A percentile compares a stretch with the other conserved stretches of the same genome.
phyloP scores from a whole-genome alignment of 2,888 invertebrate genomes.

The Bombylius discolor region DNA sequence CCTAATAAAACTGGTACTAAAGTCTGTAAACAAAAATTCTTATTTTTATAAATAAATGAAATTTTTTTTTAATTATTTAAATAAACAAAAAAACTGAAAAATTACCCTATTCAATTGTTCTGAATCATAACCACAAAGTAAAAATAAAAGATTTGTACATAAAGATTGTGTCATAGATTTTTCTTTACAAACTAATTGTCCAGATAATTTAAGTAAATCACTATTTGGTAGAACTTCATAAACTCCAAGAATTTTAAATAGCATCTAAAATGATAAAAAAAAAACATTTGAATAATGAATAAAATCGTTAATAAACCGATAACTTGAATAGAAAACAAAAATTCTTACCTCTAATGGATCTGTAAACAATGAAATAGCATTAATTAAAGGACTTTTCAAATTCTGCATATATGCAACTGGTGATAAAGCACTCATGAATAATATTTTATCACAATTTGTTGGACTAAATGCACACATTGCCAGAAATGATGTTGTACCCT shows the following conservation, averaged over 20 bases:
- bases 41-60: background rate
- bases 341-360: background rate
- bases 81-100: background rate
- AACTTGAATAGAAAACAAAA: too few species aligned
- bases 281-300: too few species aligned
- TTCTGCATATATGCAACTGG: constrained; percentile 43
- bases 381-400: constrained; percentile 36
- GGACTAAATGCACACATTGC: constrained; percentile 41
- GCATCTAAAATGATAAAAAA: background rate
- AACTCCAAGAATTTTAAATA: constrained; percentile 11
- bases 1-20: constrained; percentile 42
- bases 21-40: background rate
- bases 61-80: background rate
- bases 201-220: constrained; percentile 35
- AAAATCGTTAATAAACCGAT: too few species aligned
- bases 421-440: constrained; percentile 41
- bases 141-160: constrained; percentile 10
- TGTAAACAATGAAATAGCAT: constrained; percentile 4
- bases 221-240: constrained; percentile 46
- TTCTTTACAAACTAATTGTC: constrained; percentile 34
- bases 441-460: constrained; percentile 42
- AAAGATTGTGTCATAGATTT: constrained; percentile 9
- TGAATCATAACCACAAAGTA: constrained; percentile 28
- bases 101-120: constrained; percentile 30
- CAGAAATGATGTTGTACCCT: constrained; percentile 37